Evolutionary conservation across 2,113 vertebrate species (phyloP).

Genomic region (Pedetes capensis): DNA sequence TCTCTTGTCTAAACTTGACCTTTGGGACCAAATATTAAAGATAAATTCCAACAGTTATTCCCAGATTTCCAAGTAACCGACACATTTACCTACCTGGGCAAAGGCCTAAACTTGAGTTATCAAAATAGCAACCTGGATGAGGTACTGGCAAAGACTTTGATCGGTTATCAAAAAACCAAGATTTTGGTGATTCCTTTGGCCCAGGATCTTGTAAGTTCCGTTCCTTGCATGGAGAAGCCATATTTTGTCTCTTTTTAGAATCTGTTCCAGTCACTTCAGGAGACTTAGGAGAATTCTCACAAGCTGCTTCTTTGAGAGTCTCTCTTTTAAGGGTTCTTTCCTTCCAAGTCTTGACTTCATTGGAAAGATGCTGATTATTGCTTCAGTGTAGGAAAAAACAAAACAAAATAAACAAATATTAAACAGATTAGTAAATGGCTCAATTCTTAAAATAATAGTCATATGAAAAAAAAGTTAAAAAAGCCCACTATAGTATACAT

Average conservation of each 20-base stretch:
- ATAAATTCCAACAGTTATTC: not conserved
- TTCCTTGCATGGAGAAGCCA: not conserved
- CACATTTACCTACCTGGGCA: conserved; percentile 60
- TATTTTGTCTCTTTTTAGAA: not conserved
- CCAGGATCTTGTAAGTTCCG: conserved; percentile 19
- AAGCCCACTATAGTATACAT: not conserved
- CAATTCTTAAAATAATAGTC: not conserved
- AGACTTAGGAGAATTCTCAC: conserved; percentile 55
- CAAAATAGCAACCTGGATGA: conserved; percentile 63
- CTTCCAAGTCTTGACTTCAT: conserved; percentile 57
- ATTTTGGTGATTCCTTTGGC: conserved; percentile 51
- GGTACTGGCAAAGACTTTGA: conserved; percentile 63
- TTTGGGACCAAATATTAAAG: not conserved
- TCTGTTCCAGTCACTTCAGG: conserved; percentile 20
- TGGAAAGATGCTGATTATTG: conserved; percentile 56
- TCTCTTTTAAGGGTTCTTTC: conserved; percentile 50
- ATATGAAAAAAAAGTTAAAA: not conserved
- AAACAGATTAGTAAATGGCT: not conserved
- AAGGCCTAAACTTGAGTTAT: conserved; percentile 73
- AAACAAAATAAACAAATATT: no score
- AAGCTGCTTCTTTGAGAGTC: not conserved
- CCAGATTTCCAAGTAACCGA: not conserved
- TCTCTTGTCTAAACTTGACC: not conserved
- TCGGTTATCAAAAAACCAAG: conserved; percentile 59
- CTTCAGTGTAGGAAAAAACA: conserved; percentile 9